Conservation (phyloP, 2,888 invertebrate genomes). For the Dryadula phaetusa region DNA sequence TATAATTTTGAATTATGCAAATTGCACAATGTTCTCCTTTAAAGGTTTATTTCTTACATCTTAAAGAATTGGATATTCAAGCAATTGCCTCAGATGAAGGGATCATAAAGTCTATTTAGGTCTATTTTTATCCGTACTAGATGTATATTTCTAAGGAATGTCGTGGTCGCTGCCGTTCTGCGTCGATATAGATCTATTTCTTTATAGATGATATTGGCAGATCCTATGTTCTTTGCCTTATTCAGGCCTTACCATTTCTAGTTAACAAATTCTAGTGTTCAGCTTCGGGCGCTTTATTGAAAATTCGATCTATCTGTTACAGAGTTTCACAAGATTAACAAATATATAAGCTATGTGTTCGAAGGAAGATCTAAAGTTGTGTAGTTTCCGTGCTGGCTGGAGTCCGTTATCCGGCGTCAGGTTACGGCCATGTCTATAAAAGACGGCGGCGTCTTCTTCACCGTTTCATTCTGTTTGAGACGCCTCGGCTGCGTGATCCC, state of each 20-base stretch:
- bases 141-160: constrained; percentile 28
- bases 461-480: constrained; percentile 83
- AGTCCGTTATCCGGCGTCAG: constrained; percentile 84
- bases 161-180: constrained; percentile 32
- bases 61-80: constrained; percentile 1
- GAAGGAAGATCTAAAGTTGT: constrained; percentile 58
- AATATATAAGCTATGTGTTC: constrained; percentile 27
- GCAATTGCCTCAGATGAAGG: constrained; percentile 5
- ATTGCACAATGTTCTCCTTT: background rate
- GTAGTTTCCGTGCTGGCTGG: constrained; percentile 59
- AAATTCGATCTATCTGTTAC: constrained; percentile 80
- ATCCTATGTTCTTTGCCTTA: constrained; percentile 69
- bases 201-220: constrained; percentile 65
- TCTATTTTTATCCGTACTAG: constrained; percentile 5
- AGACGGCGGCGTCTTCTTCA: constrained; percentile 82
- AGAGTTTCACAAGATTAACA: constrained; percentile 54
- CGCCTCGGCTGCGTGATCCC: constrained; percentile 68
- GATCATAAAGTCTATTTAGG: constrained; percentile 15
- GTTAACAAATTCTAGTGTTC: constrained; percentile 77
- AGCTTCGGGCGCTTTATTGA: constrained; percentile 80
- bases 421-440: constrained; percentile 84
- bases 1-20: constrained; percentile 15
- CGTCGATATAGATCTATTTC: constrained; percentile 45
- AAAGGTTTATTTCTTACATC: constrained; percentile 6
- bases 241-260: constrained; percentile 61